Evolutionary conservation across 1,140 invertebrate genomes (phyloP), one percentile per base, ranked within the genome.

Genomic region (Cataglyphis hispanica): DNA sequence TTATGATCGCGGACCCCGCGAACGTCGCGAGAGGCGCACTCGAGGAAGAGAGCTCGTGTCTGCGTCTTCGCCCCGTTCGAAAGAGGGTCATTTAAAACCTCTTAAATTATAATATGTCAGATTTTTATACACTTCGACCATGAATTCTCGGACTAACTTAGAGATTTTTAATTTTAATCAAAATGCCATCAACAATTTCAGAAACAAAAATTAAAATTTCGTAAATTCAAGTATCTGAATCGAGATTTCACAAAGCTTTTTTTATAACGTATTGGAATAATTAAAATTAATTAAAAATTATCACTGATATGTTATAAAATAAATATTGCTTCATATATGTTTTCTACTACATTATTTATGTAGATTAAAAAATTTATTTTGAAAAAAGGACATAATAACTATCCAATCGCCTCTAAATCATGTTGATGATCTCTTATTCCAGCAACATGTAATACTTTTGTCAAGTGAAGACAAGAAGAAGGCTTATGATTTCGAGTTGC

Each of bases 401-500:
- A 50, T 19, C 4, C 27, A 7, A 16, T 27, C 31, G 46, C 4
- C 46, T 19, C 16, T 69, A 70, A 80, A 80, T 80, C 43, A 80
- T 40, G 64, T 80, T 70, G 63, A 80, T 80, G 58, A 70, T 70
- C 25, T 27, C 13, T 80, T 80, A 67, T 60, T 69, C 27, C 40
- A 56, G 22, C 34, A 34, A 80, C 16, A 40, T 40, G 22, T 70
- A 69, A 80, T 80, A 69, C 64, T 69, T 80, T 69, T 67, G 43
- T 80, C 76, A 40, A 67, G 76, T 67, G 61, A 66, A 78, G 40
- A 78, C 76, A 37, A 80, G 77, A 70, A 70, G 43, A 31, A 69
- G 40, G 43, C 64, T 80, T 80, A 80, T 40, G 64, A 80, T 22
- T 70, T 1, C 46, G 46, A 66, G 50, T 70, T 34, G 22, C 31